Percentiles rank a stretch among this genome's conserved stretches.
Evolutionary conservation across 2,797 vertebrate genomes (phyloP).

Genomic region (Parotocinclus haroldoi): DNA sequence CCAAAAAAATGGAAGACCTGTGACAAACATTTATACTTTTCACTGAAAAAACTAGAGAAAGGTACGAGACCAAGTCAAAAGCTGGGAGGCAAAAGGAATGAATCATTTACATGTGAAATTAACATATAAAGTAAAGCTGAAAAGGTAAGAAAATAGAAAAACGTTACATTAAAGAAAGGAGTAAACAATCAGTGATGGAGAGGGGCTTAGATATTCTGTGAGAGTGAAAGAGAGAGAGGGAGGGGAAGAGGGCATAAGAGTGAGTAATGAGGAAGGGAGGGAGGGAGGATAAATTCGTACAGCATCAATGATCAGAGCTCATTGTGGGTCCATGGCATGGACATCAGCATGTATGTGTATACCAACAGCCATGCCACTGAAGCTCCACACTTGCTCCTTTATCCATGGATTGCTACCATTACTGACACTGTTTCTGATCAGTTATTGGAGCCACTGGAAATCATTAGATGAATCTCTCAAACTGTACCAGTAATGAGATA

Average conservation of each 20-base stretch:
- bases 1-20: slow-evolving; percentile 23
- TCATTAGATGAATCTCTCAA: neutral
- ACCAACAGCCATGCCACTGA: slow-evolving; percentile 25
- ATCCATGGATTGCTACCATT: slow-evolving; percentile 13
- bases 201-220: slow-evolving; percentile 29
- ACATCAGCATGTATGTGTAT: slow-evolving; percentile 58
- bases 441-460: slow-evolving; percentile 13
- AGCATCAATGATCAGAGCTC: slow-evolving; percentile 69
- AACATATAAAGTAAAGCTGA: neutral
- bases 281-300: slow-evolving; percentile 70
- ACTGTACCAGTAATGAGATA: slow-evolving; percentile 5
- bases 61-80: neutral
- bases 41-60: slow-evolving; percentile 17
- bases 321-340: slow-evolving; percentile 53
- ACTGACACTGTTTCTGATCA: slow-evolving; percentile 6
- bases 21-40: slow-evolving; percentile 25
- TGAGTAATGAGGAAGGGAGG: slow-evolving; percentile 53
- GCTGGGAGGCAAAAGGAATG: slow-evolving; percentile 34
- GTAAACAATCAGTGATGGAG: slow-evolving; percentile 22
- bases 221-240: slow-evolving; percentile 13
- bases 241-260: slow-evolving; percentile 43
- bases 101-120: slow-evolving; percentile 10
- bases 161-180: slow-evolving; percentile 7
- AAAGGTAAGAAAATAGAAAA: slow-evolving; percentile 5
- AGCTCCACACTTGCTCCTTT: slow-evolving; percentile 23